A percentile compares a stretch with the other conserved stretches of the same genome.
Conservation (phyloP, 2,888 invertebrate species). For the Bimastos eiseni region DNA sequence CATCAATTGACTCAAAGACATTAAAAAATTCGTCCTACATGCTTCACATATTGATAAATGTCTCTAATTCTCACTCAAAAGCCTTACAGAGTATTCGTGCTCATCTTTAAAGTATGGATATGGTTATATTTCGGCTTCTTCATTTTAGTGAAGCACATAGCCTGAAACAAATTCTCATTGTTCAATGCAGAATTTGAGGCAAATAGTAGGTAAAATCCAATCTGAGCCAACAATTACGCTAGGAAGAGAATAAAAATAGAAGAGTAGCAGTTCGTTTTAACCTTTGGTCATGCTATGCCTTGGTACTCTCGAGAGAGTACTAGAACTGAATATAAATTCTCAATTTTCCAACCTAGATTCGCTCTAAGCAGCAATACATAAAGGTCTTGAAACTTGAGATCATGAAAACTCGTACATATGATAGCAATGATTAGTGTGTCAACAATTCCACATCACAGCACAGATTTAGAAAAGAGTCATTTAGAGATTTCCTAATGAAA, state of each 20-base stretch:
- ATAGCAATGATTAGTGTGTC: neutral
- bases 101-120: no score
- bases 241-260: neutral
- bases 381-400: neutral
- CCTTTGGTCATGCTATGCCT: neutral
- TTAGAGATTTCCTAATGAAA: neutral
- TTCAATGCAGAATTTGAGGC: no score
- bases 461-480: neutral
- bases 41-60: no score
- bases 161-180: no score
- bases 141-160: no score
- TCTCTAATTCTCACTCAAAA: no score
- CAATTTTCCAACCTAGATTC: neutral
- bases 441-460: neutral
- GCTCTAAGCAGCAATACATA: neutral
- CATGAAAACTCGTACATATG: neutral
- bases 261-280: neutral
- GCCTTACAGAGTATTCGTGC: no score
- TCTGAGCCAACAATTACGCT: neutral
- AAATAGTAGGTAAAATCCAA: neutral
- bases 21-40: no score
- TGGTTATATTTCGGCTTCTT: no score
- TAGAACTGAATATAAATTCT: neutral
- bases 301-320: no score
- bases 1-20: no score